phyloP scores from a whole-genome alignment of 2,888 invertebrate species.

The Lasioglossum marginatum region DNA sequence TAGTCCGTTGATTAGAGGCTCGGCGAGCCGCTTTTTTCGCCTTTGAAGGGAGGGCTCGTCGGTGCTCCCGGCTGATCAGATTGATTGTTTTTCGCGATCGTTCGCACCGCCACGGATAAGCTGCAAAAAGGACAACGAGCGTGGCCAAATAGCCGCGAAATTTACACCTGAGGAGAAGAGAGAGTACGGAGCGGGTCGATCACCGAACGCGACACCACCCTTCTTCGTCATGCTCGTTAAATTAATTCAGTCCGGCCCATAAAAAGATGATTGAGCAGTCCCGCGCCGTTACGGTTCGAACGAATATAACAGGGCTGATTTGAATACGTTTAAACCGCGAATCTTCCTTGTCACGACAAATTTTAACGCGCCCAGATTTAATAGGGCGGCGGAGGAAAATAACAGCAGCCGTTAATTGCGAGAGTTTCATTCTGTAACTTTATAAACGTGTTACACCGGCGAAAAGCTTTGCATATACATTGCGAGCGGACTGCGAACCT shows the following conservation, averaged over 20 bases:
- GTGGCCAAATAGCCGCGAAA: constrained; percentile 42
- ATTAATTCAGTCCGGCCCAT: constrained; percentile 37
- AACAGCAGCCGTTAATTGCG: background rate
- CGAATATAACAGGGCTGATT: background rate
- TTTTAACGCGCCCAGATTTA: background rate
- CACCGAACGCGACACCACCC: constrained; percentile 8
- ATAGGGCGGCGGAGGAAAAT: background rate
- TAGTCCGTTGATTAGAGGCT: constrained; percentile 69
- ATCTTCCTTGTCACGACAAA: background rate
- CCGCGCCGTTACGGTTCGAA: background rate
- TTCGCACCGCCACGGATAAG: background rate
- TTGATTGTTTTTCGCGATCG: constrained; percentile 62
- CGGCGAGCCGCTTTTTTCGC: constrained; percentile 39
- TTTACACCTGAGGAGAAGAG: constrained; percentile 25
- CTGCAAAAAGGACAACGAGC: background rate
- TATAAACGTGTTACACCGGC: background rate
- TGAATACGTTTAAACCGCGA: background rate
- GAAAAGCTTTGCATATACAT: background rate
- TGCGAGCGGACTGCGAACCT: background rate
- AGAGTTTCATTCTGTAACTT: background rate
- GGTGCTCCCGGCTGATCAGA: constrained; percentile 16
- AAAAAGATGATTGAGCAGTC: constrained; percentile 15
- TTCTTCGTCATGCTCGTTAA: constrained; percentile 7
- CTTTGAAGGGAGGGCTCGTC: background rate
- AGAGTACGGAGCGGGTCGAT: background rate